Evolutionary conservation across 2,113 vertebrate genomes (phyloP), one percentile per base, ranked within the genome.

Genomic region (Merops nubicus): DNA sequence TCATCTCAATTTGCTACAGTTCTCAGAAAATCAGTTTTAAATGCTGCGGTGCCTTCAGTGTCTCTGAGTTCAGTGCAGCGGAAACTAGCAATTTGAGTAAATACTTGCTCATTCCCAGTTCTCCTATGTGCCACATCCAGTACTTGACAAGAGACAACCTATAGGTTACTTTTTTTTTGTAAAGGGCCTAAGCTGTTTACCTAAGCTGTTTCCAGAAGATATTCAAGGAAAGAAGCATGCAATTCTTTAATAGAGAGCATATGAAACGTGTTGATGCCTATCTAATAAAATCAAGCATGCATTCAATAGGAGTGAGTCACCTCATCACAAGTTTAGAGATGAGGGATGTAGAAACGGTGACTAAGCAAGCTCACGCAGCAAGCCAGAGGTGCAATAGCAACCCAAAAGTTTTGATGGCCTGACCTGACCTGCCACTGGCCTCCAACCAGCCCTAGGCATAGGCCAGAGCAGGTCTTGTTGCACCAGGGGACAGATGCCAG

Each of bases 11-110:
- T 92, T 95, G 93, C 89, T 90, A 82, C 78, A 28, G 50, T 91
- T 79, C 65, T 92, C 93, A 95, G 95, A 95, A 97, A 97, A 95
- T 95, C 87, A 83, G 87, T 85, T 83, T 83, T 88, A 93, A 93
- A 95, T 74, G 91, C 87, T 80, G 70, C 78, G 94, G 91, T 88
- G 94, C 92, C 47, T 95, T 94, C 91, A 91, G 76, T n/a, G 73
- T 89, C 89, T 93, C 69, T 73, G 56, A 81, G 86, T 94, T 93
- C 89, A 85, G 43, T 83, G 80, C 80, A 92, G 81, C 57, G 59
- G 94, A 95, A 97, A 89, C 60, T 20, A 83, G 91, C 89, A 93
- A 93, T 89, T 63, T 91, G 89, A 92, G 62, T 79, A 83, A 97
- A 85, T 94, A 82, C 81, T 96, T 93, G 89, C 87, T 91, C 94